Percentiles rank a stretch among this genome's conserved stretches.
phyloP scores from a whole-genome alignment of 2,797 vertebrate species.

The Spinus olivaceus region DNA sequence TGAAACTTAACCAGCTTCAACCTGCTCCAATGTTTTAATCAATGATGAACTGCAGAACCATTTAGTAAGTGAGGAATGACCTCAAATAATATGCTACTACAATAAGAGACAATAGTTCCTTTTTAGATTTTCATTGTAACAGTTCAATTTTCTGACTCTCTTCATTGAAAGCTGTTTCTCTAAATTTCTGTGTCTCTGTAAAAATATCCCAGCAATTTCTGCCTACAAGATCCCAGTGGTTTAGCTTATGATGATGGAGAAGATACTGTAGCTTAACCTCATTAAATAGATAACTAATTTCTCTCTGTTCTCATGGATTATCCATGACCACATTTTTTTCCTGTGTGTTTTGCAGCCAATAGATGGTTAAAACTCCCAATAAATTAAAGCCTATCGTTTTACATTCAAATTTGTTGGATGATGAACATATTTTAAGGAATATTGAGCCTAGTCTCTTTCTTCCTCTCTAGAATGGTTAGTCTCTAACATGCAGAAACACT shows the following conservation, averaged over 20 bases:
- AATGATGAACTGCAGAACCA: not conserved
- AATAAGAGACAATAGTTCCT: not conserved
- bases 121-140: not conserved
- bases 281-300: not conserved
- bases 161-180: not conserved
- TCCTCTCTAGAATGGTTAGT: not conserved
- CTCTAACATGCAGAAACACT: not conserved
- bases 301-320: not conserved
- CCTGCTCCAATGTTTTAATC: not conserved
- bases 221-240: not conserved
- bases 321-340: not conserved
- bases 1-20: conserved; percentile 12
- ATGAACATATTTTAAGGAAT: not conserved
- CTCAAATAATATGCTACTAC: not conserved
- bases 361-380: not conserved
- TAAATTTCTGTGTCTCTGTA: not conserved
- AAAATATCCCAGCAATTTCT: not conserved
- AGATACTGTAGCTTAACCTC: not conserved
- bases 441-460: not conserved
- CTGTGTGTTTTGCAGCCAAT: not conserved
- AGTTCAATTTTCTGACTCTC: not conserved
- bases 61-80: not conserved
- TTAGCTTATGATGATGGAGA: not conserved
- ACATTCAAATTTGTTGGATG: not conserved
- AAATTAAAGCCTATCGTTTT: not conserved